Percentiles rank a stretch among this genome's conserved stretches.
Evolutionary conservation across 2,888 invertebrate genomes (phyloP).

Genomic region (Drosophila lutescens): DNA sequence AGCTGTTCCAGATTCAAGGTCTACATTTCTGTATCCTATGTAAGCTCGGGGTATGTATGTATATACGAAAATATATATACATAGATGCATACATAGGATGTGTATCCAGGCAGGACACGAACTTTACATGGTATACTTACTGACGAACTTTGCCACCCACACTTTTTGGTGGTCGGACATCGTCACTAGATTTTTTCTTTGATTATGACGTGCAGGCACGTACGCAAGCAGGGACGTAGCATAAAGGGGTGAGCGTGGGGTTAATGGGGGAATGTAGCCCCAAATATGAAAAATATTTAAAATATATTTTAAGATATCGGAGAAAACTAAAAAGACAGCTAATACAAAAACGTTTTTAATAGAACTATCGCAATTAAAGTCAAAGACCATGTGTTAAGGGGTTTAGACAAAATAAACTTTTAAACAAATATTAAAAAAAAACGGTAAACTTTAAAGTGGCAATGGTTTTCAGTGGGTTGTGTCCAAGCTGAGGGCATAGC

Average conservation of each 20-base stretch:
- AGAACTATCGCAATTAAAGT: too few species aligned
- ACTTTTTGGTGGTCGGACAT: slow-evolving; percentile 5
- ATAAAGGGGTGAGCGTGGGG: neutral
- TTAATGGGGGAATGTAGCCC: too few species aligned
- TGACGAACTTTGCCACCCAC: slow-evolving; percentile 6
- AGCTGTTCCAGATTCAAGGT: slow-evolving; percentile 73
- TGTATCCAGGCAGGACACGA: slow-evolving; percentile 36
- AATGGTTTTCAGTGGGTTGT: neutral
- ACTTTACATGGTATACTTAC: slow-evolving; percentile 25
- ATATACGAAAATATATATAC: neutral
- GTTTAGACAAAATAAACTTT: too few species aligned
- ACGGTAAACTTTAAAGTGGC: neutral
- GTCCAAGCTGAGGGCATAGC: neutral
- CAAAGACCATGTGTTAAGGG: neutral
- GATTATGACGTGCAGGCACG: slow-evolving; percentile 74
- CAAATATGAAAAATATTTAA: too few species aligned
- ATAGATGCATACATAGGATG: neutral
- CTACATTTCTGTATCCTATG: slow-evolving; percentile 72
- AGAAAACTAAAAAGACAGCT: too few species aligned
- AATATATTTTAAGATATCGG: too few species aligned
- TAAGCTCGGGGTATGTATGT: neutral
- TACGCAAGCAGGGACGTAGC: slow-evolving; percentile 51
- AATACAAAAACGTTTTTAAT: too few species aligned
- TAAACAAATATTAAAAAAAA: neutral
- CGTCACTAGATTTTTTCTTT: slow-evolving; percentile 13